Conservation (phyloP, 2,113 vertebrate species). For the Raja brachyura region DNA sequence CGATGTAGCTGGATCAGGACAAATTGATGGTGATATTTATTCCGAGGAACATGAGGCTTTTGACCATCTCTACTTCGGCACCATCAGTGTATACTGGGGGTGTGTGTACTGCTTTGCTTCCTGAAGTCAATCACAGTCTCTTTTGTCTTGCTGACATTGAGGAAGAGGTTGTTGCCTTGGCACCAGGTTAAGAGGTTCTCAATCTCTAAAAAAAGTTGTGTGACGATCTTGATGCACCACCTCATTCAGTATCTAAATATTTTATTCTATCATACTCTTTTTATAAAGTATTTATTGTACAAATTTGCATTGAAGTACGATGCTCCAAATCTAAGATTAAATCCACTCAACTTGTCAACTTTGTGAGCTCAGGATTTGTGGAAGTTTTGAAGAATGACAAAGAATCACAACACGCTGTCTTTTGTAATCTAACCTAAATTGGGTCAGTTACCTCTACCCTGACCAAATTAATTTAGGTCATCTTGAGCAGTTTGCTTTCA, state of each 20-base stretch:
- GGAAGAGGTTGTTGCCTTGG: no score
- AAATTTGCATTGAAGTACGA: not conserved
- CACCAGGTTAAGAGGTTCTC: no score
- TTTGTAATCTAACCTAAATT: not conserved
- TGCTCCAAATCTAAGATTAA: not conserved
- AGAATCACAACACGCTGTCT: not conserved
- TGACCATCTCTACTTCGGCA: no score
- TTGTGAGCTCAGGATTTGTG: not conserved
- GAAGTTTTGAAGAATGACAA: not conserved
- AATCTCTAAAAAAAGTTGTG: not conserved
- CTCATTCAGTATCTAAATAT: not conserved
- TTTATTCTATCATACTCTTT: not conserved
- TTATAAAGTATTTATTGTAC: not conserved
- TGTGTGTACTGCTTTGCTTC: no score
- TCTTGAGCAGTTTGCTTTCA: not conserved
- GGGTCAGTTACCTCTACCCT: not conserved
- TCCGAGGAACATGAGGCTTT: no score
- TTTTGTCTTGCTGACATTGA: no score
- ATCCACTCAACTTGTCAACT: not conserved
- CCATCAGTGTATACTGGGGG: no score
- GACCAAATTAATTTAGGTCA: not conserved
- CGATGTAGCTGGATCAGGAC: no score
- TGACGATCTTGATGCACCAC: not conserved
- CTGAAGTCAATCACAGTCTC: no score
- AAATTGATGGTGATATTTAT: no score